Evolutionary conservation across 2,113 vertebrate genomes (phyloP).

Genomic region (Podarcis cretensis): DNA sequence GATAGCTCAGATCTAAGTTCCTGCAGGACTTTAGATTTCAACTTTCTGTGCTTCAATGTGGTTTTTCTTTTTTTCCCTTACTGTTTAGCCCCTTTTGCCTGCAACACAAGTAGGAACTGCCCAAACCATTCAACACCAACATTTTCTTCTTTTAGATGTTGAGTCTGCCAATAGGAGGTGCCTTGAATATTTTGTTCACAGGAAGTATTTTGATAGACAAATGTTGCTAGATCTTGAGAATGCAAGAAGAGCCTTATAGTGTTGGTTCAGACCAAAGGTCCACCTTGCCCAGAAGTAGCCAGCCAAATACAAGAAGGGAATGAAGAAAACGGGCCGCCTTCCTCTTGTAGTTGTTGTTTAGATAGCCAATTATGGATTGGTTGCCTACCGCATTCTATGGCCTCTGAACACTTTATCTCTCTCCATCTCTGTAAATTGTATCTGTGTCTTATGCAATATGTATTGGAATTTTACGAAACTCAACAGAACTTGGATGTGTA

Average conservation of each 20-base stretch:
- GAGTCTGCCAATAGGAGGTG: too few relatives aligned
- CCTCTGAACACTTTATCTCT: neutral
- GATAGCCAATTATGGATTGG: neutral
- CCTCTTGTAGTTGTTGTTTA: too few relatives aligned
- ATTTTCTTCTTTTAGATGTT: neutral
- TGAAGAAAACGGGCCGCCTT: neutral
- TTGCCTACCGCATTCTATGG: neutral
- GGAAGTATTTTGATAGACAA: neutral
- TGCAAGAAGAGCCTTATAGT: neutral
- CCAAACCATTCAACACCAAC: neutral
- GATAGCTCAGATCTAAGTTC: neutral
- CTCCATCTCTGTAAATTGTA: neutral
- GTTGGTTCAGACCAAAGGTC: neutral
- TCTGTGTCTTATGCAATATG: neutral
- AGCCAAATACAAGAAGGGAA: neutral
- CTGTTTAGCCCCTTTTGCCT: neutral
- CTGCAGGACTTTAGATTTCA: neutral
- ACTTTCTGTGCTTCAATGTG: neutral
- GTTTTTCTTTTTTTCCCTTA: neutral
- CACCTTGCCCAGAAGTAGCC: neutral
- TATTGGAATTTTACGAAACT: neutral
- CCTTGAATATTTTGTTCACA: too few relatives aligned
- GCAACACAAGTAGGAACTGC: neutral
- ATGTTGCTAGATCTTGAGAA: neutral
- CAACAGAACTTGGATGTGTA: neutral